A percentile compares a stretch with the other conserved stretches of the same genome.
phyloP scores from a whole-genome alignment of 2,888 invertebrate genomes.

The Philereme vetulata region DNA sequence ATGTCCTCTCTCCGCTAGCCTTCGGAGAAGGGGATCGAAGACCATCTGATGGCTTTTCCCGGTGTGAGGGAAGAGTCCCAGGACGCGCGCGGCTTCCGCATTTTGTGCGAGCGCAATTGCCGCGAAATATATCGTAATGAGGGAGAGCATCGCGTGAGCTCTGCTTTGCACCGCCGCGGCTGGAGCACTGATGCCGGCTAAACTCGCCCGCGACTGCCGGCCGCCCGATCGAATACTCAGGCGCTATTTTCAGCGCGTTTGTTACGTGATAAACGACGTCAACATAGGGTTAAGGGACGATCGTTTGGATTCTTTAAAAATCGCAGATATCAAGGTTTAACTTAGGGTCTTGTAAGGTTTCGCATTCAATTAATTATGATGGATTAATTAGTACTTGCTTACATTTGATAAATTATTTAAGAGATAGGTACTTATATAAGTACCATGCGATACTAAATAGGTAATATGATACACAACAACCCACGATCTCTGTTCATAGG shows the following conservation, averaged over 20 bases:
- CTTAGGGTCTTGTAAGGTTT: neutral
- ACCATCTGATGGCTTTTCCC: conserved; percentile 86
- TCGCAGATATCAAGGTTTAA: conserved; percentile 19
- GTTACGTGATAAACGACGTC: conserved; percentile 29
- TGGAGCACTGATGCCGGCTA: conserved; percentile 40
- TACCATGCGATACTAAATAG: no score
- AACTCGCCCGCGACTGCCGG: conserved; percentile 16
- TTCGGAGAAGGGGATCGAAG: conserved; percentile 81
- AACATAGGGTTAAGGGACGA: conserved; percentile 22
- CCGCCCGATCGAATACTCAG: conserved; percentile 25
- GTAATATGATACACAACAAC: neutral
- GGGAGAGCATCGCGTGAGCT: conserved; percentile 57
- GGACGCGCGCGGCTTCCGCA: conserved; percentile 71
- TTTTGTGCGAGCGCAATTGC: conserved; percentile 50
- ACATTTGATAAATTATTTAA: neutral
- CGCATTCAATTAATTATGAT: no score
- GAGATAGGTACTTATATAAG: no score
- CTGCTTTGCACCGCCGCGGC: conserved; percentile 41
- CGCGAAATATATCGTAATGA: conserved; percentile 44
- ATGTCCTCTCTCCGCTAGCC: conserved; percentile 83
- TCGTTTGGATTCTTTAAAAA: conserved; percentile 11
- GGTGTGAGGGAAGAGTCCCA: conserved; percentile 84
- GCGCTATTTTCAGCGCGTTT: conserved; percentile 42
- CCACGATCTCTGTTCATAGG: neutral
- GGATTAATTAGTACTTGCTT: neutral